A percentile compares a stretch with the other conserved stretches of the same genome.
Evolutionary conservation across 2,888 invertebrate species (phyloP).

Genomic region (Cetonia aurata): DNA sequence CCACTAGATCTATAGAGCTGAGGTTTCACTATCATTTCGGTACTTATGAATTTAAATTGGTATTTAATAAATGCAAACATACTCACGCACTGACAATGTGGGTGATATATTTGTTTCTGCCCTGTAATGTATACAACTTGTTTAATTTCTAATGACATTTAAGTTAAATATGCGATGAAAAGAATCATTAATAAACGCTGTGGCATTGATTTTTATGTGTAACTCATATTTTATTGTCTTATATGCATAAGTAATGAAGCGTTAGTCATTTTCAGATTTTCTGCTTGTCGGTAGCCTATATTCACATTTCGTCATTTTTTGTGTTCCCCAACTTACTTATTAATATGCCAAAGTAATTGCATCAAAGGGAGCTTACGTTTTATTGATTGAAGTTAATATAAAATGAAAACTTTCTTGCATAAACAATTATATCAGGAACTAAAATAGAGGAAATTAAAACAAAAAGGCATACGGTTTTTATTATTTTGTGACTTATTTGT

Average conservation of each 20-base stretch:
- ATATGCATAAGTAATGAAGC: neutral
- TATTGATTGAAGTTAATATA: too few species aligned
- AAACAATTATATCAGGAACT: neutral
- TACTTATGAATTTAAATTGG: conserved; percentile 29
- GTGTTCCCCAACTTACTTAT: too few species aligned
- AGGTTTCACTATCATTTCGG: conserved; percentile 15
- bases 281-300: too few species aligned
- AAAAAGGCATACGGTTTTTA: too few species aligned
- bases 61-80: conserved; percentile 24
- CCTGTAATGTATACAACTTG: conserved; percentile 17
- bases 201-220: conserved; percentile 16
- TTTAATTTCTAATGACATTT: conserved; percentile 32
- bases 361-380: too few species aligned
- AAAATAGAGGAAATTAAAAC: too few species aligned
- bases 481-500: too few species aligned
- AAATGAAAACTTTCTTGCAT: too few species aligned
- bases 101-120: conserved; percentile 11
- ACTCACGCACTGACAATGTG: conserved; percentile 11
- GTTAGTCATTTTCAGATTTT: conserved; percentile 15
- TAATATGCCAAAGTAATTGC: too few species aligned
- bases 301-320: too few species aligned
- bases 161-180: conserved; percentile 14
- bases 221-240: neutral
- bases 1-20: neutral
- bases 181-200: conserved; percentile 21